These are phyloP conservation scores for Saguinus imperator DNA, from an alignment of 2,113 vertebrate genomes.

Conservation along the genomic window DNA sequence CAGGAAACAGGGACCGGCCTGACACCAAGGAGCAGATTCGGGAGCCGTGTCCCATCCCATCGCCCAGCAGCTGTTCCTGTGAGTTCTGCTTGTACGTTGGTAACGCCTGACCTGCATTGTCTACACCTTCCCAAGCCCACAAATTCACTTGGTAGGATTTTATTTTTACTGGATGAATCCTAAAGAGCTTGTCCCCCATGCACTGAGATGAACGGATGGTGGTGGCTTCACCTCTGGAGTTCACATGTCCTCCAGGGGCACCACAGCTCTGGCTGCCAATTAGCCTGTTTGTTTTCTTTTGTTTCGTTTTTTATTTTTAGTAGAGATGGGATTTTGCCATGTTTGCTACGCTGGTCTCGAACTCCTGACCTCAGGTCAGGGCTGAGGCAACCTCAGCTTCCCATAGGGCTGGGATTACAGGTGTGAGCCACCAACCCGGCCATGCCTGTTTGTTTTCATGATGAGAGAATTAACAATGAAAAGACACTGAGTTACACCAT, in stretches of 20 bases:
- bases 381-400: too few species aligned
- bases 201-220: fast-evolving
- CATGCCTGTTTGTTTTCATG: not conserved
- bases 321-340: too few species aligned
- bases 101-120: fast-evolving
- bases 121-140: not conserved
- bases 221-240: not conserved
- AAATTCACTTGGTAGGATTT: not conserved
- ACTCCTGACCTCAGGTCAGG: too few species aligned
- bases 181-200: fast-evolving
- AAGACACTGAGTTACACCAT: fast-evolving
- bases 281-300: too few species aligned
- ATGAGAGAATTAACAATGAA: not conserved
- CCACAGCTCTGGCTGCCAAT: not conserved
- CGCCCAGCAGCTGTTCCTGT: too few species aligned
- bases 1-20: fast-evolving
- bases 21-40: not conserved
- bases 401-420: too few species aligned
- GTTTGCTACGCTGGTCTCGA: too few species aligned
- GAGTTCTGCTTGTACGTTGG: not conserved
- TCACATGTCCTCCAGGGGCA: not conserved
- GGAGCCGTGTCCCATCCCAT: too few species aligned
- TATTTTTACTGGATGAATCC: not conserved
- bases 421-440: too few species aligned
- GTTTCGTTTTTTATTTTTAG: too few species aligned